Evolutionary conservation across 2,888 invertebrate species (phyloP), one percentile per base, ranked within the genome.

Genomic region (Synergus itoensis): DNA sequence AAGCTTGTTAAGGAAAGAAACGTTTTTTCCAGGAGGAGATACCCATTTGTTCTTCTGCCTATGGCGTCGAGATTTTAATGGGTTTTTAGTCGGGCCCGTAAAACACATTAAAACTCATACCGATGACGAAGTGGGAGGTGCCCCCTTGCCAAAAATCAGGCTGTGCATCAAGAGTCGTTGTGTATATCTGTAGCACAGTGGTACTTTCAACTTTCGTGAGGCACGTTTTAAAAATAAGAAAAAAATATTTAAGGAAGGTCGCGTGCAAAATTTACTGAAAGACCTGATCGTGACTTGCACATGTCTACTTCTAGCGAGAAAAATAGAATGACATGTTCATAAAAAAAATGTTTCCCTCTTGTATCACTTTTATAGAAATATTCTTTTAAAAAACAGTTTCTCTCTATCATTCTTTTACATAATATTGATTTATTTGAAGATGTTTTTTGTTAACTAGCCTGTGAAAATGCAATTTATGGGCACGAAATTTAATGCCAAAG

Each of bases 41-140:
- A 4, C 53, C 73, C 73, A 73, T 73, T 73, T 73, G 53, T 73
- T 73, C 53, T 73, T 73, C 53, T 73, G 48, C 48, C 48, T 53
- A 73, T 48, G 73, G 73, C 83, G 86, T 85, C 85, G 82, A 84
- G 81, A 80, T 86, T 89, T 89, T 90, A 90, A 90, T 90, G 89
- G 90, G 88, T 89, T 91, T 90, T 90, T 87, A 88, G 87, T 85
- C 84, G 82, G 84, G 88, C 86, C 87, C 89, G 88, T 90, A 91
- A 90, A 91, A 90, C 89, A 90, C 90, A 90, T 91, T 90, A 91
- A 90, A 90, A 90, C 89, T 90, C 87, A 86, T 79, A 78, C 87
- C 87, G 88, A 89, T 89, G 90, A 90, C 89, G 90, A 89, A 88
- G 88, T 84, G 87, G 89, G 89, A 88, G 88, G 87, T 85, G 86